Percentiles rank a stretch among this genome's conserved stretches.
phyloP scores from a whole-genome alignment of 2,797 vertebrate species.

The Euphonia xanthogaster region DNA sequence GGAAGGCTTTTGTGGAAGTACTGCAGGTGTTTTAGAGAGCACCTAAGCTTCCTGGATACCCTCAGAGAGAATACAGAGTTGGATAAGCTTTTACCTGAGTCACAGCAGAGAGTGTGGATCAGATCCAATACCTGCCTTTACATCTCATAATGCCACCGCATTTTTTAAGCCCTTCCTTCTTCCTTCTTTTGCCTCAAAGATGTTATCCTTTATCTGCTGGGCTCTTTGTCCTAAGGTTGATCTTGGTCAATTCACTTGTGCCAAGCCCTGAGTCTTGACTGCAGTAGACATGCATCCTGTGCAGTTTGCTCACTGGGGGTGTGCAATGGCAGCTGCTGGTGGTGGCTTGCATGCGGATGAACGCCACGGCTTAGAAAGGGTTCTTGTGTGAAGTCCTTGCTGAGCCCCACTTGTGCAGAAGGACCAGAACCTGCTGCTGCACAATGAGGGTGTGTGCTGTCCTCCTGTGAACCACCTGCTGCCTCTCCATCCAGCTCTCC shows the following conservation, averaged over 20 bases:
- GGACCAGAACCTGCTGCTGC: neutral
- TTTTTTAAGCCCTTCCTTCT: neutral
- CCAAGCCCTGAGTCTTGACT: neutral
- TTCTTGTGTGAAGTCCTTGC: neutral
- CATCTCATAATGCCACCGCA: neutral
- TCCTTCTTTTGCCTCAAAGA: neutral
- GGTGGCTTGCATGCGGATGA: neutral
- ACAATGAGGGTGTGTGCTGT: accelerated
- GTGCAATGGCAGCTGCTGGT: neutral
- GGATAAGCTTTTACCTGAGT: neutral
- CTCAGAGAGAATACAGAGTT: neutral
- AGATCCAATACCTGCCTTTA: neutral
- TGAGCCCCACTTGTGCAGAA: neutral
- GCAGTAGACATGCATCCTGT: accelerated
- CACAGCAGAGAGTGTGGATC: neutral
- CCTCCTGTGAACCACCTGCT: too few relatives aligned
- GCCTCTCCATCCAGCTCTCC: neutral
- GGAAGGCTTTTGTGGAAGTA: neutral
- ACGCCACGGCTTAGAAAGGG: accelerated
- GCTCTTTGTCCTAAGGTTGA: neutral
- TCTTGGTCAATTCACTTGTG: neutral
- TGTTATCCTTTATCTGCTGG: neutral
- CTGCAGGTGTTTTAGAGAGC: neutral
- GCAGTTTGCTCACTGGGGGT: neutral
- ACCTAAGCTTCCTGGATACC: neutral